Base-by-base conservation (phyloP, 2,113 vertebrate genomes). In the Amazona vittata region DNA sequence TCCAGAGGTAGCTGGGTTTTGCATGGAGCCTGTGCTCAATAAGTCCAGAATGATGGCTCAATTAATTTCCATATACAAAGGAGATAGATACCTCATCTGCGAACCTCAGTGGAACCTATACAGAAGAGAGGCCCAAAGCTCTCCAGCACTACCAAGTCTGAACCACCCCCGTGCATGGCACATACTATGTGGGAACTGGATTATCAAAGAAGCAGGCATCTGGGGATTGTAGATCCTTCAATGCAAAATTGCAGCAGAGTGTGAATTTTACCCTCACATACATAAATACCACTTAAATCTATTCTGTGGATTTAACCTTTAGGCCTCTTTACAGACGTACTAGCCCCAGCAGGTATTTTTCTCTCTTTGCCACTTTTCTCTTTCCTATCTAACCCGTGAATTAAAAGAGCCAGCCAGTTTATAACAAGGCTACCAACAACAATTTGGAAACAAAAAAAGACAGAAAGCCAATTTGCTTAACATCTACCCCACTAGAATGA, bases 401-500 rank as follows among this genome's bases (percentile, higher is more conserved):
- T 55, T 68, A 43, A 69, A 89, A 84, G 55, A 92, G 6, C 12
- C 50, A 75, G 35, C 1, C 16, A 83, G 29, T 70, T 84, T 64
- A 63, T 43, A 88, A 63, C 7, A 64, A 17, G 29, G 29, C 47
- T 86, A 85, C 20, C 94, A 87, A 67, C 12, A 31, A 64, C 9
- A 82, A 39, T 73, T 52, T 73, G 33, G 33, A 91, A 93, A 91
- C 39, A 37, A 64, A 71, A 70, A 78, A 71, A 39, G n/a, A 83
- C 18, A 83, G 41, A 67, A 81, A 28, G 52, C 11, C 9, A 44
- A 37, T 79, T 65, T 73, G 33, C 35, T 84, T 63, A 84, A 49
- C 49, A 87, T 37, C 39, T 59, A n/a, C 31, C 15, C n/a, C 21
- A 37, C 17, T 44, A 3, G 2, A 84, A 57, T 8, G 24, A 93